Base-by-base conservation (phyloP, 2,113 vertebrate species). In the Geococcyx californianus region DNA sequence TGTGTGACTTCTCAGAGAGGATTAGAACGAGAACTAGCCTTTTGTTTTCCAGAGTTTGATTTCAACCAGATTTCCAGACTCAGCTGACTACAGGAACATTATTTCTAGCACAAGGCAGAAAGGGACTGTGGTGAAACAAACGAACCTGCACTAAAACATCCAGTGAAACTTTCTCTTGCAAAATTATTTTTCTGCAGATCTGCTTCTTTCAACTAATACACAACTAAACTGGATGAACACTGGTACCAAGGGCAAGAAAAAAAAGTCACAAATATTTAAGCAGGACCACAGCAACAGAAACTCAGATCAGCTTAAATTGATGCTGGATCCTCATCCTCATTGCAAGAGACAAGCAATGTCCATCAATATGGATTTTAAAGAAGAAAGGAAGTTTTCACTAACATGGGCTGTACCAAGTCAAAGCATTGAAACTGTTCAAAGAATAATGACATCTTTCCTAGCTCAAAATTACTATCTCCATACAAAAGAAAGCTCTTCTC, bases 41-140 rank as follows among this genome's bases (percentile, higher is more conserved):
- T 82, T 77, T 67, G 75, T 92, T 77, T 69, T 76, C 72, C 78
- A 85, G 25, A 59, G 40, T 68, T 92, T 83, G 79, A 58, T 64
- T 83, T 60, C 62, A 92, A 54, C 7, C 42, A 69, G 28, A 74
- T 47, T 60, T 79, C 79, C 69, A 82, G 62, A 52, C 74, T 49
- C 33, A 44, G 40, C 31, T 42, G 49, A 58, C 55, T 54, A 45
- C 40, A 69, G 59, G 44, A 56, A 60, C 33, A 21, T 31, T 58
- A 38, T 4, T 55, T 51, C 52, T 70, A 52, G 78, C 52, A 59
- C 36, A 33, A 69, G 36, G n/a, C 13, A 21, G 58, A 82, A 93
- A 69, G 28, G 25, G 23, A 44, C 29, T 24, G 31, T 1, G 2
- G 9, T 6, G 45, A 56, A 89, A 40, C 36, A 84, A 83, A 44